These are phyloP conservation scores for Pampusana beccarii DNA, from an alignment of 2,113 vertebrate species.

Conservation along the genomic window DNA sequence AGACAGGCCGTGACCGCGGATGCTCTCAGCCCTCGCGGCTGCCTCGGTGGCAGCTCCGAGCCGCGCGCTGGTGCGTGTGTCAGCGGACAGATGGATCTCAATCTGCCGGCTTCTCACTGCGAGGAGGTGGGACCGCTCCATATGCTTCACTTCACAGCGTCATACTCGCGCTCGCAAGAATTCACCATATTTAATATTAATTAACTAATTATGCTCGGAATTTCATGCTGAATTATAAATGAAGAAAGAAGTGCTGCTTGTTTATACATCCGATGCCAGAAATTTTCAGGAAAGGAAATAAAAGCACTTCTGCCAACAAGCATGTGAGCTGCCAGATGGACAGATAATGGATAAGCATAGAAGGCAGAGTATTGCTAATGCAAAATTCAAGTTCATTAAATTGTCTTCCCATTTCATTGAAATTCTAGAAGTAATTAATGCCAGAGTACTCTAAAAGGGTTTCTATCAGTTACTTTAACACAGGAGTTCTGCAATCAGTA, in stretches of 20 bases:
- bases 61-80: background rate
- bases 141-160: background rate
- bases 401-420: background rate
- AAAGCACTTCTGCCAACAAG: conserved; percentile 24
- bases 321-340: conserved; percentile 33
- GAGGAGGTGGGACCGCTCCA: background rate
- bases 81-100: conserved; percentile 52
- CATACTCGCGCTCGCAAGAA: background rate
- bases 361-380: background rate
- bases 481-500: background rate
- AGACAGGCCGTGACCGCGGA: rapidly evolving
- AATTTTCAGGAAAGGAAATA: conserved; percentile 44
- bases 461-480: background rate
- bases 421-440: conserved; percentile 23
- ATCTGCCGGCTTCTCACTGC: background rate
- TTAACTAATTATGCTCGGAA: background rate
- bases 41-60: background rate
- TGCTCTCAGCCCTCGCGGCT: background rate
- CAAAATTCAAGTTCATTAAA: conserved; percentile 37
- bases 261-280: conserved; percentile 11
- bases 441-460: background rate
- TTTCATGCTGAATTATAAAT: conserved; percentile 1
- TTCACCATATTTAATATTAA: background rate
- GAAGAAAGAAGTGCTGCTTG: conserved; percentile 9
- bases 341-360: background rate